phyloP scores from a whole-genome alignment of 2,797 vertebrate genomes.

The Chelmon rostratus region DNA sequence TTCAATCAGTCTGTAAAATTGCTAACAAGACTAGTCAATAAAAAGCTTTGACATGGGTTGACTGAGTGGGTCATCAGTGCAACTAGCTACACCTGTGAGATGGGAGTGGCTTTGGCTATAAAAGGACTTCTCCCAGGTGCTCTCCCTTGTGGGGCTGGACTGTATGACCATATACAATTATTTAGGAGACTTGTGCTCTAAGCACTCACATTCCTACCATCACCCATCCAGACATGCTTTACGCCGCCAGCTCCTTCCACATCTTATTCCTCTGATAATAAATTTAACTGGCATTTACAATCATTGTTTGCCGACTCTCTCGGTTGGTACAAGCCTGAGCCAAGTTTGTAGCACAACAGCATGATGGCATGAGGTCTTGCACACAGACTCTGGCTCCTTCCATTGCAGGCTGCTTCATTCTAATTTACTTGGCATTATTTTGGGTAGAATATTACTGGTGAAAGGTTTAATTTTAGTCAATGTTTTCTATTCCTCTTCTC shows the following conservation, averaged over 20 bases:
- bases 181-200: background rate
- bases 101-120: background rate
- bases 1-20: background rate
- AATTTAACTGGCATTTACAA: constrained; percentile 1
- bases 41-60: background rate
- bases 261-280: background rate
- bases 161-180: background rate
- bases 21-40: background rate
- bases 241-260: background rate
- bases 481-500: background rate
- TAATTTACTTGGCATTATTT: background rate
- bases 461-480: background rate
- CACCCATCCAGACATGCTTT: background rate
- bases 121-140: background rate
- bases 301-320: background rate
- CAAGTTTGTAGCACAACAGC: background rate
- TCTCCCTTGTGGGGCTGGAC: background rate
- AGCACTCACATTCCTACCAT: background rate
- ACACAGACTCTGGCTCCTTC: constrained; percentile 1
- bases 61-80: background rate
- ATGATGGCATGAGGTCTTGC: background rate
- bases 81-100: background rate
- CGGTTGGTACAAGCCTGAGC: background rate
- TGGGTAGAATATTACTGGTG: background rate
- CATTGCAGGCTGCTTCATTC: background rate